Evolutionary conservation across 1,140 invertebrate species (phyloP), one percentile per base, ranked within the genome.

Genomic region (Drosophila setifemur): DNA sequence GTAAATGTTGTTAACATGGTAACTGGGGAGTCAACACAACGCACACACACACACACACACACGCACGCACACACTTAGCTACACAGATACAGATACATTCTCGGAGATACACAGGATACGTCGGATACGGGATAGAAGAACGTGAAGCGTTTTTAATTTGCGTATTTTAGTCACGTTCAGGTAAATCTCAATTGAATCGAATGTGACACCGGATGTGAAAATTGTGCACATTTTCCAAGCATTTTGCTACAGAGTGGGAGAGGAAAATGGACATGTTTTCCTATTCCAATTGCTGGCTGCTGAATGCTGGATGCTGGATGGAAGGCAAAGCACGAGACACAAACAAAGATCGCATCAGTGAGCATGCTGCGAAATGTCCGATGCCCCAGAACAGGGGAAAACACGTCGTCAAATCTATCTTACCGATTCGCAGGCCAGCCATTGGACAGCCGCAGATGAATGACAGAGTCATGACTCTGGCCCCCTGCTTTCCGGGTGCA

Each of bases 171-270:
- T 89, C 86, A 89, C 86, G 86, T 89, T 77, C 86, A 89, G 81
- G 86, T 82, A 89, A 89, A 89, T 89, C 86, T 89, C 86, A 89
- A 89, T 89, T 89, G 86, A 89, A 89, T 89, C 87, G 86, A 89
- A 89, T 89, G 86, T 89, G 86, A 89, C 81, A 89, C 86, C 86
- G 86, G 86, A 89, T 89, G 86, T 89, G 87, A 89, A 85, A 88
- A 89, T 86, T 85, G 81, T 85, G 79, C 79, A 85, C 79, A 85
- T 85, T 85, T 85, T 85, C 79, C 81, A 85, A 79, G 79, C 79
- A 85, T 85, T 83, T 67, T 85, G 55, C 60, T 69, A 64, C 31
- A 43, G 50, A 39, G 52, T 19, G 53, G 48, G 48, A 52, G 14
- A 42, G 52, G 37, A 31, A 55, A 25, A 68, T 35, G 14, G 12